These are phyloP conservation scores for Harpegnathos saltator DNA, from an alignment of 1,140 invertebrate species.

Conservation along the genomic window DNA sequence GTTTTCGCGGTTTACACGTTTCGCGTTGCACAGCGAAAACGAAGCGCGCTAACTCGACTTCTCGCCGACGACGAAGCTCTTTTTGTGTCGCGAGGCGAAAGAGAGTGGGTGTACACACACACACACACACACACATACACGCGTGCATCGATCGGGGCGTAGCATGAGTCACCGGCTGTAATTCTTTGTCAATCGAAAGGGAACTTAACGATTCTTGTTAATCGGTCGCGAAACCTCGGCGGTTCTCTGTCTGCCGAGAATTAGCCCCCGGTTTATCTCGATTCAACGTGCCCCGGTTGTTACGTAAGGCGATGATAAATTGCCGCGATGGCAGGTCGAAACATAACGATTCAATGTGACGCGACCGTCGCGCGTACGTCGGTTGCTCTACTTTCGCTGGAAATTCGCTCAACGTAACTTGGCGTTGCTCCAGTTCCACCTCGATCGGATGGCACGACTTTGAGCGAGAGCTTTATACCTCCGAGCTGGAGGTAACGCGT, in stretches of 20 bases:
- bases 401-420: constrained; percentile 68
- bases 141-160: constrained; percentile 19
- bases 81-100: constrained; percentile 15
- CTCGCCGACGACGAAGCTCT: background rate
- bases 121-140: no score
- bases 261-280: background rate
- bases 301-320: constrained; percentile 49
- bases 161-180: background rate
- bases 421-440: constrained; percentile 57
- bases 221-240: background rate
- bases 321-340: constrained; percentile 33
- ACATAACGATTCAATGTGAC: constrained; percentile 53
- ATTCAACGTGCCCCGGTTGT: background rate
- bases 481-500: background rate
- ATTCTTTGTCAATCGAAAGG: constrained; percentile 4
- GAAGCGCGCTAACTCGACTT: constrained; percentile 20
- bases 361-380: constrained; percentile 43
- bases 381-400: constrained; percentile 68
- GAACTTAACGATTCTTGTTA: constrained; percentile 16
- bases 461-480: constrained; percentile 23
- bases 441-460: constrained; percentile 22
- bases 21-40: background rate
- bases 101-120: background rate
- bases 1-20: background rate
- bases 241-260: background rate